phyloP scores from a whole-genome alignment of 2,797 vertebrate species.

The Salarias fasciatus region DNA sequence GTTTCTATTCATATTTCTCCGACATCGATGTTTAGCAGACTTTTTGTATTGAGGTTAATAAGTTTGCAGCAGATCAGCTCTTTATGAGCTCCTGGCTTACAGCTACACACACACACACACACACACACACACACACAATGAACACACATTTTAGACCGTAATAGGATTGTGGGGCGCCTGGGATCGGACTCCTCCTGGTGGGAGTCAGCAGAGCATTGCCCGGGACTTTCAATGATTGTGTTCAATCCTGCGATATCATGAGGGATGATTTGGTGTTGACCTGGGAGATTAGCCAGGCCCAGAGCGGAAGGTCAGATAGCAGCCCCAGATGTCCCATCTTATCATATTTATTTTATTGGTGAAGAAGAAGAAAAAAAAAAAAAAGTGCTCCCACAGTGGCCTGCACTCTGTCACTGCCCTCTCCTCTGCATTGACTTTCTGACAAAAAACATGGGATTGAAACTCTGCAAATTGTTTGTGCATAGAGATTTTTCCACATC shows the following conservation, averaged over 20 bases:
- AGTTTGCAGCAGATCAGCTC: no score
- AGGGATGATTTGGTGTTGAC: constrained; percentile 66
- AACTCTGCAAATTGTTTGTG: constrained; percentile 55
- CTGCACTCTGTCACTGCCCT: constrained; percentile 4
- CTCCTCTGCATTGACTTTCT: constrained; percentile 22
- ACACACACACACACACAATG: constrained; percentile 36
- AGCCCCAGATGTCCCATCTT: constrained; percentile 48
- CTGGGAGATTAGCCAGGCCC: constrained; percentile 62
- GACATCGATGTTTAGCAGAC: no score
- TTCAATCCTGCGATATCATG: constrained; percentile 60
- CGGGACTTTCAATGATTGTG: constrained; percentile 46
- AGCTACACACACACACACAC: constrained; percentile 10
- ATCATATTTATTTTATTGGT: constrained; percentile 59
- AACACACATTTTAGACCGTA: constrained; percentile 50
- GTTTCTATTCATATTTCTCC: constrained; percentile 3
- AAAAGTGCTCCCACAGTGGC: no score
- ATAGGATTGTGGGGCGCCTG: constrained; percentile 65
- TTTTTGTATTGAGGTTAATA: no score
- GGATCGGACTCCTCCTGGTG: constrained; percentile 50
- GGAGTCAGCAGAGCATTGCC: constrained; percentile 30
- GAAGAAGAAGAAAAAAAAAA: constrained; percentile 13
- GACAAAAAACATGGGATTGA: constrained; percentile 38
- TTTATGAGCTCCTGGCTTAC: constrained; percentile 18
- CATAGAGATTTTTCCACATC: constrained; percentile 58
- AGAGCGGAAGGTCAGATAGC: constrained; percentile 56